Evolutionary conservation across 2,113 vertebrate species (phyloP).

Genomic region (Orcinus orca): DNA sequence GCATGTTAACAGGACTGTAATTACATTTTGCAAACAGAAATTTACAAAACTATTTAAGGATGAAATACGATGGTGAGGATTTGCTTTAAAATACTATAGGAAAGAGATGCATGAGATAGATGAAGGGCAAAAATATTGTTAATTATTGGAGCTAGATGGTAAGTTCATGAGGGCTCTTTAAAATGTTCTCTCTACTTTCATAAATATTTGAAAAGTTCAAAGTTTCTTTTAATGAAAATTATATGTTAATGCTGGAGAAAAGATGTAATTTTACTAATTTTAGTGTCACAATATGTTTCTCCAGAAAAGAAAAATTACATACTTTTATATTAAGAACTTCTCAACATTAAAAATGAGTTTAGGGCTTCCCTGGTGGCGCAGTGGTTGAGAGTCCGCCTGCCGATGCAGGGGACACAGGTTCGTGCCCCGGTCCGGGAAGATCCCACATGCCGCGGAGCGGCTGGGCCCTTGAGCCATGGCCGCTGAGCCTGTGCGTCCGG

Average conservation of each 20-base stretch:
- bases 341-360: constrained; percentile 60
- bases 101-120: background rate
- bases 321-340: constrained; percentile 43
- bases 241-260: background rate
- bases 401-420: too few species aligned
- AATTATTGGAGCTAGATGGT: background rate
- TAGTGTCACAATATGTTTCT: background rate
- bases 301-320: constrained; percentile 18
- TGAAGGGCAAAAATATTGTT: background rate
- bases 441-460: too few species aligned
- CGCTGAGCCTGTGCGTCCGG: too few species aligned
- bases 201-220: constrained; percentile 1
- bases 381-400: too few species aligned
- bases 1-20: background rate
- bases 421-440: too few species aligned
- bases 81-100: constrained; percentile 7
- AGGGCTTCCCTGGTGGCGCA: background rate
- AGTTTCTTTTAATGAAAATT: background rate
- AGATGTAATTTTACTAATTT: background rate
- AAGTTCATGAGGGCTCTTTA: background rate
- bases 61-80: background rate
- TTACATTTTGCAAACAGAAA: background rate
- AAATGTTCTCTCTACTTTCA: background rate
- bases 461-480: too few species aligned
- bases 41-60: background rate